Percentiles rank a stretch among this genome's conserved stretches.
Evolutionary conservation across 2,113 vertebrate species (phyloP).

Genomic region (Mirounga angustirostris): DNA sequence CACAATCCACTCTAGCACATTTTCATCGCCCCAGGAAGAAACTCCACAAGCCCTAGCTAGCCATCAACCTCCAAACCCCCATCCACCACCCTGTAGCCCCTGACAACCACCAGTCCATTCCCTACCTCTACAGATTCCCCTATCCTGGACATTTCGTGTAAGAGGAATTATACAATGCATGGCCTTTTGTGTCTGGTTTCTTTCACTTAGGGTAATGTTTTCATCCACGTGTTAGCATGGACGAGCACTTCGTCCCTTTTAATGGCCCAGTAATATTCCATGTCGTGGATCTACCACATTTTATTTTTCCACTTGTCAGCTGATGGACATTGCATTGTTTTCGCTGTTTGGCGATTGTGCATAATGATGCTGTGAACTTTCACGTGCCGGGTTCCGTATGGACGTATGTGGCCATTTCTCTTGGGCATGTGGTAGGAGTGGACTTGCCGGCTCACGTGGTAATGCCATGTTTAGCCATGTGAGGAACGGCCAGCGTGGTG

Average conservation of each 20-base stretch:
- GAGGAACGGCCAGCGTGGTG: neutral
- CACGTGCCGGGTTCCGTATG: fast-evolving
- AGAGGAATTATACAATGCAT: neutral
- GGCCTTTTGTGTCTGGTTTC: neutral
- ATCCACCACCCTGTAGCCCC: neutral
- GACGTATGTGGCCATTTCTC: neutral
- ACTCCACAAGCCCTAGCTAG: neutral
- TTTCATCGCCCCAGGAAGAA: neutral
- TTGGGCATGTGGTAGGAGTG: neutral
- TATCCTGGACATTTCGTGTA: neutral
- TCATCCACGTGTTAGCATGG: neutral
- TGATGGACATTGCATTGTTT: neutral
- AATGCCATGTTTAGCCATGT: neutral
- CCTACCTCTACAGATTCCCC: neutral
- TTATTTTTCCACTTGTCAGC: neutral
- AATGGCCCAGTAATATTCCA: neutral
- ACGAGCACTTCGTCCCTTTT: neutral
- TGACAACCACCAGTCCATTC: neutral
- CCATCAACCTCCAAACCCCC: no score
- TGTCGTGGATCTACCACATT: neutral
- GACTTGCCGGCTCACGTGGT: neutral
- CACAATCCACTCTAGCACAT: neutral
- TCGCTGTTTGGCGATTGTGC: neutral
- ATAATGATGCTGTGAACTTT: neutral
- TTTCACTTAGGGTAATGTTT: neutral